Evolutionary conservation across 2,888 invertebrate species (phyloP), one percentile per base, ranked within the genome.

Genomic region (Perithous albicinctus): DNA sequence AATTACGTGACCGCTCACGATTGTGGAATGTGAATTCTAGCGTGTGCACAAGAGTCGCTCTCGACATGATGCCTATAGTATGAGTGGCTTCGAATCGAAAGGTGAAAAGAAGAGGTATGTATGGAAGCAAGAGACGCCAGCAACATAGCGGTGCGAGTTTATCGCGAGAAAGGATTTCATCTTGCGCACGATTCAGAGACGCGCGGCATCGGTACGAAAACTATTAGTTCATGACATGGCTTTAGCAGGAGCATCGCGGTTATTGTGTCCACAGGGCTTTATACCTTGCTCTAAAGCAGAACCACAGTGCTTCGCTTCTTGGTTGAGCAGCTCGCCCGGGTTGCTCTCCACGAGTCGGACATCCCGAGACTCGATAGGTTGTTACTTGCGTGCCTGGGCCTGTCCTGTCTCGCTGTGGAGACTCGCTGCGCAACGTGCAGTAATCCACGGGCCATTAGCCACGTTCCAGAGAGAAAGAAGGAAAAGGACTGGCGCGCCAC

Each of bases 381-480:
- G 77, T 83, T 78, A 78, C 80, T 78, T 67, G 69, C 81, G 78
- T 81, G 78, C 70, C 54, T 78, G 32, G n/a, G 48, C 64, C 23
- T 46, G 72, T 66, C 46, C 32, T 66, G 46, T 63, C 32, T 56
- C 70, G 61, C 43, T 23, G 56, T n/a, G n/a, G n/a, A n/a, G 18
- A 41, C 41, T 23, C 75, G 59, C 72, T 79, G 76, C 77, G 77
- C 67, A 78, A 80, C 78, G 80, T 82, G 75, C 74, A 84, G 75
- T 90, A 90, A 91, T 88, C 90, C 89, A 91, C 87, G 87, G 89
- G 84, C 91, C 91, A 92, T 91, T 91, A 92, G 90, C 89, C 86
- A 87, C 90, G 88, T 88, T 86, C 85, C 85, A 83, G 46, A 43
- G 70, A 48, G 70, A 46, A 81, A 81, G 66, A 74, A 64, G 38